Percentiles rank a stretch among this genome's conserved stretches.
Evolutionary conservation across 2,797 vertebrate species (phyloP).

Genomic region (Peromyscus eremicus): DNA sequence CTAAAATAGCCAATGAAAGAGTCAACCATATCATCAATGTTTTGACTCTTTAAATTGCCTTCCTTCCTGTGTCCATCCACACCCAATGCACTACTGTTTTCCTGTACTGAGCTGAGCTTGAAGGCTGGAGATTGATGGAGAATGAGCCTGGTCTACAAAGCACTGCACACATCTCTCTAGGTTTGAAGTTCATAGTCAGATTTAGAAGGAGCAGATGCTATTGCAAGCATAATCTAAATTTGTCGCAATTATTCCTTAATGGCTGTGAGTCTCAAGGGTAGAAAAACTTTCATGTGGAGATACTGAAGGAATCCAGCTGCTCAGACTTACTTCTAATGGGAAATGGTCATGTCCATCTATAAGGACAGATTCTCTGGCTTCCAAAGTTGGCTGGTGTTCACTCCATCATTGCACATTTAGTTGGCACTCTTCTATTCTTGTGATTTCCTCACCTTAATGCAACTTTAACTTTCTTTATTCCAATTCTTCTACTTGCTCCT

Average conservation of each 20-base stretch:
- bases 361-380: background rate
- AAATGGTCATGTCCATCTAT: background rate
- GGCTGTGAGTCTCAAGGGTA: background rate
- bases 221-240: slow-evolving; percentile 7
- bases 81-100: background rate
- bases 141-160: background rate
- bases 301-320: background rate
- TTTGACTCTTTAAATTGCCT: background rate
- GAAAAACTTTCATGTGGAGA: background rate
- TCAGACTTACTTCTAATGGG: background rate
- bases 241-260: background rate
- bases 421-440: background rate
- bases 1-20: background rate
- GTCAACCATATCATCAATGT: background rate
- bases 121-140: background rate
- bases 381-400: background rate
- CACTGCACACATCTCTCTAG: background rate
- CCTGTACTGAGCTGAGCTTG: background rate
- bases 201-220: background rate
- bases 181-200: background rate
- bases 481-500: background rate
- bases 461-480: background rate
- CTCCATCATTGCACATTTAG: background rate
- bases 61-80: background rate
- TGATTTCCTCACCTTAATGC: background rate